Evolutionary conservation across 2,797 vertebrate species (phyloP), one percentile per base, ranked within the genome.

Genomic region (Leptatherina wallacei): DNA sequence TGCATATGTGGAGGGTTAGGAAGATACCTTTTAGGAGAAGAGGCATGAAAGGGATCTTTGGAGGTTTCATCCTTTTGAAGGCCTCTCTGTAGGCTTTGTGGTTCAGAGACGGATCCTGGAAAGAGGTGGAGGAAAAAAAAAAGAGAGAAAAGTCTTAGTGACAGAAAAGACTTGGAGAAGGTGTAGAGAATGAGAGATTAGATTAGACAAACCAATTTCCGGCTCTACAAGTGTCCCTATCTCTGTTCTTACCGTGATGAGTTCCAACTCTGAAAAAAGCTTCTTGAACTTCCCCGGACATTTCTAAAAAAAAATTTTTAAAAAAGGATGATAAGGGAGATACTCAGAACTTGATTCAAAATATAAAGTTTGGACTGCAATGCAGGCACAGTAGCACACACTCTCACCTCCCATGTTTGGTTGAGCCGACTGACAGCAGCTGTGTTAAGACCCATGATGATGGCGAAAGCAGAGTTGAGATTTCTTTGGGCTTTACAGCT

Each of bases 261-360:
- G 96, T 93, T 99, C 98, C 84, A 99, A 94, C 89, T 99, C 98
- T 18, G 97, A 96, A 86, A 99, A 99, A 88, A 99, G 95, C 93
- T 99, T 99, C 95, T 97, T 99, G 90, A 99, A 98, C 85, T 98
- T 99, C 36, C 97, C 97, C n/a, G 97, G 97, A 90, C 98, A 97
- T 96, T 98, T 98, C 97, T 99, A 88, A 76, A 63, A 77, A 71
- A 92, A 84, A 36, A 16, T n/a, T n/a, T n/a, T n/a, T n/a, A 13
- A 0, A 0, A 64, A 68, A 13, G 35, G 32, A 14, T 27, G 24
- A 27, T 27, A 27, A 27, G 24, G 24, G 24, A 40, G 5, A 44
- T 44, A 18, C 2, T 70, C 55, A 78, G 30, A 66, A 18, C 24
- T 14, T 27, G 0, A 71, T 57, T 59, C 30, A n/a, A 61, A 67